phyloP scores from a whole-genome alignment of 2,888 invertebrate genomes.

The Choristoneura rosaceana region DNA sequence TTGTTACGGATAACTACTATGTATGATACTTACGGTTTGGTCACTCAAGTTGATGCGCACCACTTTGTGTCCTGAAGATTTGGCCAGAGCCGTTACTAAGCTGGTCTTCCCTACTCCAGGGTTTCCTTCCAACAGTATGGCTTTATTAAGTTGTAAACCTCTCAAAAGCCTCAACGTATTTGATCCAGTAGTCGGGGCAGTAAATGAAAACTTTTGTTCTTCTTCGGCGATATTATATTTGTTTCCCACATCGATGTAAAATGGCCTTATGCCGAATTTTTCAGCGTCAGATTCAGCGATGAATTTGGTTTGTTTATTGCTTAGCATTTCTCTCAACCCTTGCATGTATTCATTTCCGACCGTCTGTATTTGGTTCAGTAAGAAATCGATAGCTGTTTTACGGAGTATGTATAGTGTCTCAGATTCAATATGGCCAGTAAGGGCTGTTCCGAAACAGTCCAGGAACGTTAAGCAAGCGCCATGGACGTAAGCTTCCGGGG shows the following conservation, averaged over 20 bases:
- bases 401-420: constrained; percentile 76
- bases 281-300: constrained; percentile 64
- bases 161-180: constrained; percentile 95
- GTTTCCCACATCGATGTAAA: constrained; percentile 87
- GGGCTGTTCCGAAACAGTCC: constrained; percentile 95
- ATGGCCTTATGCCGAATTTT: constrained; percentile 91
- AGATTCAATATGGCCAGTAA: constrained; percentile 89
- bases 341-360: constrained; percentile 70
- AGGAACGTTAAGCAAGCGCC: constrained; percentile 96
- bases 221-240: constrained; percentile 52
- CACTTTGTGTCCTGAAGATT: constrained; percentile 92
- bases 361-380: constrained; percentile 82
- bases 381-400: constrained; percentile 82
- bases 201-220: constrained; percentile 87
- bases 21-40: constrained; percentile 95
- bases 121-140: constrained; percentile 97
- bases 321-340: constrained; percentile 61
- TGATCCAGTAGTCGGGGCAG: constrained; percentile 90
- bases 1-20: too few relatives aligned
- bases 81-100: constrained; percentile 95
- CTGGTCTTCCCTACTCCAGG: constrained; percentile 99
- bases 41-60: constrained; percentile 98
- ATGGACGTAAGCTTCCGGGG: constrained; percentile 91
- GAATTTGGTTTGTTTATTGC: constrained; percentile 65
- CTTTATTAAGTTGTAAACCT: constrained; percentile 95